phyloP scores from a whole-genome alignment of 2,797 vertebrate genomes.

The Hybognathus amarus region DNA sequence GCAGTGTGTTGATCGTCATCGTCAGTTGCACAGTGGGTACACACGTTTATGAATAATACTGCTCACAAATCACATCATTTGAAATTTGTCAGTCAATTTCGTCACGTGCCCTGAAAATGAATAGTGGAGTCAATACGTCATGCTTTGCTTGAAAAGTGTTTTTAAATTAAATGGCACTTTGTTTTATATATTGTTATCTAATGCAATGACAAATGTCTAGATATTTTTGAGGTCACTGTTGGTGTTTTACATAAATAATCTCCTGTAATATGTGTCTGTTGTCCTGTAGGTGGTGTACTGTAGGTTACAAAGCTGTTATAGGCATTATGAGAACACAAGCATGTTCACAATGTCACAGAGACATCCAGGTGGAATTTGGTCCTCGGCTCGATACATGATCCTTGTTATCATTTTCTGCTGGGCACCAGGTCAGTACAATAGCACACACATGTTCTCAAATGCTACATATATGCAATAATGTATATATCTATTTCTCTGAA shows the following conservation, averaged over 20 bases:
- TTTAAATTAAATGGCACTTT: background rate
- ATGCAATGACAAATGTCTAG: background rate
- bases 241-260: background rate
- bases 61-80: background rate
- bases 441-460: background rate
- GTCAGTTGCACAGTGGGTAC: slow-evolving; percentile 77
- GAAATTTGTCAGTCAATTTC: background rate
- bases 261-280: background rate
- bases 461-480: background rate
- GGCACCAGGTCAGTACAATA: slow-evolving; percentile 74
- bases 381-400: slow-evolving; percentile 74
- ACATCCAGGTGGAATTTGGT: slow-evolving; percentile 52
- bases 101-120: background rate
- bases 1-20: slow-evolving; percentile 73
- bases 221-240: background rate
- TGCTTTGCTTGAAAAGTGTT: background rate
- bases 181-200: background rate
- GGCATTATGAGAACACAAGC: slow-evolving; percentile 55
- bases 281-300: slow-evolving; percentile 76
- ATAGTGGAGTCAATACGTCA: background rate
- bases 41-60: background rate
- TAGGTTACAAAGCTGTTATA: slow-evolving; percentile 73
- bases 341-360: slow-evolving; percentile 68
- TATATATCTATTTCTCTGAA: background rate
- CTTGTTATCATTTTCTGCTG: slow-evolving; percentile 82